A percentile compares a stretch with the other conserved stretches of the same genome.
Evolutionary conservation across 1,140 invertebrate species (phyloP).

Genomic region (Drosophila leontia): DNA sequence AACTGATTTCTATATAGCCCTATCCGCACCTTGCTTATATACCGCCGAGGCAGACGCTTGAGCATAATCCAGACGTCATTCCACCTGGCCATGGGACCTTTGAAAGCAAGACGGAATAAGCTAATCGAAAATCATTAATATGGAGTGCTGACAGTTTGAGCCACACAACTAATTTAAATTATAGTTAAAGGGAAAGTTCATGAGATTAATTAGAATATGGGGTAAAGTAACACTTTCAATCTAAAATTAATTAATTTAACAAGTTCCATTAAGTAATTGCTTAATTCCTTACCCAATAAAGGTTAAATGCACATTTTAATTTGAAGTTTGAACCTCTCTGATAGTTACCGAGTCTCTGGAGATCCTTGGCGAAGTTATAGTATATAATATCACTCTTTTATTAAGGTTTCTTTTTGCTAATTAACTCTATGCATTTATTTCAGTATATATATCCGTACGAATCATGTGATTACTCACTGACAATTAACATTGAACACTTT

Average conservation of each 20-base stretch:
- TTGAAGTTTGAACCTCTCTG: background rate
- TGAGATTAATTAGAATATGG: background rate
- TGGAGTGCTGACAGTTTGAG: slow-evolving; percentile 12
- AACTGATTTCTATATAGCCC: slow-evolving; percentile 36
- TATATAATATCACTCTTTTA: background rate
- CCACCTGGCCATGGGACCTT: slow-evolving; percentile 13
- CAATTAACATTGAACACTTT: background rate
- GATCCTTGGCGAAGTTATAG: too few relatives aligned
- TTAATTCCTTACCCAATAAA: too few relatives aligned
- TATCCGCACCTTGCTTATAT: slow-evolving; percentile 8
- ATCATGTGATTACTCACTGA: slow-evolving; percentile 9
- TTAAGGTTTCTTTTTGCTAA: too few relatives aligned
- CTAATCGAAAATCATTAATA: slow-evolving; percentile 42
- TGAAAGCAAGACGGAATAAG: slow-evolving; percentile 29
- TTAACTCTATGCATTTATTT: background rate
- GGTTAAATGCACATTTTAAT: background rate
- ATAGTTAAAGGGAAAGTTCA: slow-evolving; percentile 18
- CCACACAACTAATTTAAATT: slow-evolving; percentile 23
- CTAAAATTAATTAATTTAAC: background rate
- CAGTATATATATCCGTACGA: background rate
- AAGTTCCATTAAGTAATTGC: too few relatives aligned
- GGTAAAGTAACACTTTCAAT: background rate
- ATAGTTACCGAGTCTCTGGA: background rate
- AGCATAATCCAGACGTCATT: slow-evolving; percentile 48
- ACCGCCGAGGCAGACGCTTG: slow-evolving; percentile 18